Percentiles rank a stretch among this genome's conserved stretches.
These are phyloP conservation scores for Progne subis DNA, from an alignment of 2,113 vertebrate species.

Conservation along the genomic window DNA sequence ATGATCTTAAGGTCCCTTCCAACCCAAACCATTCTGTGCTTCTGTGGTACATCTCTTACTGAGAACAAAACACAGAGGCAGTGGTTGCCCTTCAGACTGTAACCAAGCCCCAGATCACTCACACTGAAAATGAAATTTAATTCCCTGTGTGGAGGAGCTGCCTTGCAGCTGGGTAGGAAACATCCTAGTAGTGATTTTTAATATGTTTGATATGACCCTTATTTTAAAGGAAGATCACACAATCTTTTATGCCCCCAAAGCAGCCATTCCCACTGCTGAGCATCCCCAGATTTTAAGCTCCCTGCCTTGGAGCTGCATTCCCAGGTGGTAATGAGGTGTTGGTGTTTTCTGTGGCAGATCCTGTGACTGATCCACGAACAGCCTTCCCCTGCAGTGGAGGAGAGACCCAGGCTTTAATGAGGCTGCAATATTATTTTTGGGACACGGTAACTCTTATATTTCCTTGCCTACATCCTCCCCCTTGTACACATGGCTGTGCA, in stretches of 20 bases:
- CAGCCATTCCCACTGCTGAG: background rate
- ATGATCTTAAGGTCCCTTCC: background rate
- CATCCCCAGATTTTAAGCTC: background rate
- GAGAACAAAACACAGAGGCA: background rate
- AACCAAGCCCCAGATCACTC: background rate
- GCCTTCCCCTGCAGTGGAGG: constrained; percentile 82
- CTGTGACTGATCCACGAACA: constrained; percentile 72
- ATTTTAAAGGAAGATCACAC: background rate
- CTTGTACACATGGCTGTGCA: background rate
- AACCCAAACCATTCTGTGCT: background rate
- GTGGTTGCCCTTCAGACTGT: background rate
- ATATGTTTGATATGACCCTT: background rate
- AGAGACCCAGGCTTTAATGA: constrained; percentile 79
- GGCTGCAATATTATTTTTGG: constrained; percentile 85
- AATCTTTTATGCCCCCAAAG: background rate
- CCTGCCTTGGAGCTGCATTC: background rate
- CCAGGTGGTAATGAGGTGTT: background rate
- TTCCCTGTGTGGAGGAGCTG: background rate
- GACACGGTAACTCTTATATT: constrained; percentile 74
- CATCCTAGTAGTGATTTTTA: background rate
- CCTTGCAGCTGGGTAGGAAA: background rate
- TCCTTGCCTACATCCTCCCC: background rate
- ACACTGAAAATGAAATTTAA: background rate
- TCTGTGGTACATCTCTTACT: background rate
- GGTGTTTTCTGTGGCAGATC: constrained; percentile 64